Evolutionary conservation across 1,140 invertebrate species (phyloP).

Genomic region (Pseudomyrmex cubaensis): DNA sequence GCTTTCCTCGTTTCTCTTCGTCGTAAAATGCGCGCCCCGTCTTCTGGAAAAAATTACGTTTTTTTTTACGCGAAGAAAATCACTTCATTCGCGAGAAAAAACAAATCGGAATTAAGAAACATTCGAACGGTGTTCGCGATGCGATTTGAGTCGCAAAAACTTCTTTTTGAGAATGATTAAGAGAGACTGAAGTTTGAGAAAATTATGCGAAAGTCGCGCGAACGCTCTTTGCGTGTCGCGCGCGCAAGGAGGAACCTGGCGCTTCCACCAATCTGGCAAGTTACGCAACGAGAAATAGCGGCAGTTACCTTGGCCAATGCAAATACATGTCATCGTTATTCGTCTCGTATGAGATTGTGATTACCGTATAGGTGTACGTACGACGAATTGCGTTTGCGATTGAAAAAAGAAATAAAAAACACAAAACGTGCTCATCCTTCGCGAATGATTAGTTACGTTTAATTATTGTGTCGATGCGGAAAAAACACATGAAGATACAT

Average conservation of each 20-base stretch:
- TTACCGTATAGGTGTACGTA: no score
- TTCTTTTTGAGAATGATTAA: background rate
- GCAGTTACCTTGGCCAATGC: conserved; percentile 75
- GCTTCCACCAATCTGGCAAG: conserved; percentile 61
- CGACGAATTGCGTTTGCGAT: background rate
- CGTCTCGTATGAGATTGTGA: conserved; percentile 24
- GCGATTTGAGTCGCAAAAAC: no score
- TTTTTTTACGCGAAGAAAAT: background rate
- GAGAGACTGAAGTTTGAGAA: background rate
- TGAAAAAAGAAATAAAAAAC: no score
- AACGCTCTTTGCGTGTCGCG: background rate
- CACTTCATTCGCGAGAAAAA: background rate
- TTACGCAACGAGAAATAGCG: conserved; percentile 55
- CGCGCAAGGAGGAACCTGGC: conserved; percentile 10
- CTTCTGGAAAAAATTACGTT: no score
- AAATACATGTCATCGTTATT: conserved; percentile 65
- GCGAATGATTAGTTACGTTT: background rate
- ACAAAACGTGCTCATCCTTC: background rate
- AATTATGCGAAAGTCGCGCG: conserved; percentile 16
- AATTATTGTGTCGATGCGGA: background rate
- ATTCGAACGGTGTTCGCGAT: background rate
- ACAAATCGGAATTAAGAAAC: background rate
- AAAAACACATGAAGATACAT: no score
- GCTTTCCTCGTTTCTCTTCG: background rate
- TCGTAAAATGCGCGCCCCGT: no score